phyloP scores from a whole-genome alignment of 2,888 invertebrate species.

The Latrodectus hesperus region DNA sequence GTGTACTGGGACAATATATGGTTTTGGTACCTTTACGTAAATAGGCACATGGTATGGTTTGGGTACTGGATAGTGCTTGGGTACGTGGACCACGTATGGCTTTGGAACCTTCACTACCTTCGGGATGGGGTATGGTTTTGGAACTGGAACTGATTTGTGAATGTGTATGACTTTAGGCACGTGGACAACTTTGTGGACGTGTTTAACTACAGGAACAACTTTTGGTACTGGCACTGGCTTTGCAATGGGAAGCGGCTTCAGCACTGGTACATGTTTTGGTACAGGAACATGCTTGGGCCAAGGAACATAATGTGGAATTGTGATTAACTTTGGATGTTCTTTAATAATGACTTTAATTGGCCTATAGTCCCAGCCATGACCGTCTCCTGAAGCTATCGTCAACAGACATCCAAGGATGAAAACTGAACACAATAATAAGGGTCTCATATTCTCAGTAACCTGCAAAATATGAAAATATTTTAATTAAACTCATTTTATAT shows the following conservation, averaged over 20 bases:
- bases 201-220: constrained; percentile 71
- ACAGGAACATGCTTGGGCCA: constrained; percentile 71
- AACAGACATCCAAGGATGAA: constrained; percentile 22
- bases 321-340: constrained; percentile 65
- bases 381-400: constrained; percentile 22
- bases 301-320: constrained; percentile 65
- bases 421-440: constrained; percentile 35
- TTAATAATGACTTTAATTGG: constrained; percentile 68
- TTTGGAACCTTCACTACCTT: constrained; percentile 72
- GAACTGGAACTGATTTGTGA: constrained; percentile 71
- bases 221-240: constrained; percentile 72
- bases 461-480: neutral
- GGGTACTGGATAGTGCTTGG: constrained; percentile 71
- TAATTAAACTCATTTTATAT: neutral
- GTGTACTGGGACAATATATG: constrained; percentile 70
- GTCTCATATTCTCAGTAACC: constrained; percentile 27
- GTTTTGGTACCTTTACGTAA: constrained; percentile 70
- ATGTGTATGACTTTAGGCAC: constrained; percentile 69
- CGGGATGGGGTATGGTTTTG: constrained; percentile 71
- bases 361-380: constrained; percentile 60
- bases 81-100: constrained; percentile 71
- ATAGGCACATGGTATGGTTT: constrained; percentile 69
- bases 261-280: constrained; percentile 70
- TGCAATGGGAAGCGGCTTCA: constrained; percentile 71
- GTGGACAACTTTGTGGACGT: constrained; percentile 69